Evolutionary conservation across 2,888 invertebrate species (phyloP).

Genomic region (Apamea crenata): DNA sequence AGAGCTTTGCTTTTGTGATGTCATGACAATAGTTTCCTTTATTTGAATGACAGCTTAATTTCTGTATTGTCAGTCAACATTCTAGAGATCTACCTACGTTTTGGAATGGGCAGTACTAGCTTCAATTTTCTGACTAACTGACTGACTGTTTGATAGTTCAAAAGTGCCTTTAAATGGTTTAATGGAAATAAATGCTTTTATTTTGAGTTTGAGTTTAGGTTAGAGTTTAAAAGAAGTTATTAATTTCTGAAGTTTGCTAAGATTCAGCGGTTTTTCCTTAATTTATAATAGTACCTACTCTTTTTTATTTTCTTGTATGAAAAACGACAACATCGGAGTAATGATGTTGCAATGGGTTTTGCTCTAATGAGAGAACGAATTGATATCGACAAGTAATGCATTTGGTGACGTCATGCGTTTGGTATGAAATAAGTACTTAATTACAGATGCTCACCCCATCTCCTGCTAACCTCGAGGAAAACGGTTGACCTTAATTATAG

Average conservation of each 20-base stretch:
- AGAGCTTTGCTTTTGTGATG: not conserved
- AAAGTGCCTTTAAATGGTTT: not conserved
- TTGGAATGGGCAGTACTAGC: not conserved
- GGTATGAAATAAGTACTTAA: not conserved
- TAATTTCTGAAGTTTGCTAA: not conserved
- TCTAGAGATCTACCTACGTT: not conserved
- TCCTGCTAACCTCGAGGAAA: not conserved
- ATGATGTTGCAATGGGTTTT: not conserved
- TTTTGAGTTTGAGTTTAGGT: not conserved
- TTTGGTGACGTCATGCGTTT: slow-evolving; percentile 13
- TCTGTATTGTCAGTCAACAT: not conserved
- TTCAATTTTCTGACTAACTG: not conserved
- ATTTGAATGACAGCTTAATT: not conserved
- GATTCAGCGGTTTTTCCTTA: not conserved
- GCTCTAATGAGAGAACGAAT: slow-evolving; percentile 4
- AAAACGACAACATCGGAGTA: not conserved
- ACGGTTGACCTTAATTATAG: slow-evolving; percentile 38
- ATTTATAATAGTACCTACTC: not conserved
- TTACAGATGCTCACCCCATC: not conserved
- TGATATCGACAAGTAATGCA: slow-evolving; percentile 3
- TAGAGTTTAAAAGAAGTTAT: not conserved
- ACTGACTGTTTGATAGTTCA: not conserved
- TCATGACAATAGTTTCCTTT: not conserved
- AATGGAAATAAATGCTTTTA: not conserved
- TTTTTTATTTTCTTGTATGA: not conserved